Evolutionary conservation across 2,888 invertebrate species (phyloP), one percentile per base, ranked within the genome.

Genomic region (Noctua janthe): DNA sequence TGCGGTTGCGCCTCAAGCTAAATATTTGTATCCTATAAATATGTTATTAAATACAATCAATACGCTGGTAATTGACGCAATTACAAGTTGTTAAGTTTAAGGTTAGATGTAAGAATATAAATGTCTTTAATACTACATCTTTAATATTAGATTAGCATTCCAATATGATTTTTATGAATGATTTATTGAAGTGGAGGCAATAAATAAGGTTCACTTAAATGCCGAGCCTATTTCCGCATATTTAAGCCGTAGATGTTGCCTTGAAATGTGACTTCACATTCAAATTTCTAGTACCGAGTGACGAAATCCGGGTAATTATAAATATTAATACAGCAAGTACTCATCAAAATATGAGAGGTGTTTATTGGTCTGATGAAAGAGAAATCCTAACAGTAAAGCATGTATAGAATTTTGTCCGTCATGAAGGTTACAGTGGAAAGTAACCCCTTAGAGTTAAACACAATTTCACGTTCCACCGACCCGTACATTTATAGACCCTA

Each of bases 11-110:
- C 91, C 90, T 87, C 79, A 82, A 84, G 91, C 89, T 86, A 90
- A 83, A 88, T 87, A 81, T 90, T 91, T 91, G 90, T 85, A 82
- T 81, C 84, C 84, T 87, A 85, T 86, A 89, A 88, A 87, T 87
- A 80, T 85, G 78, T 86, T 87, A 87, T 89, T 88, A 83, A 82
- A 81, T 88, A 87, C 81, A 74, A 83, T 87, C 84, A 79, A 83
- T 85, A 82, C 67, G 67, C 69, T 73, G 49, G 70, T 90, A 84
- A 89, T 87, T 87, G 85, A 75, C 29, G 74, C 77, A 82, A 90
- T 90, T 84, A 90, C 73, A 83, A 64, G 78, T 62, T 79, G 76
- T 84, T 81, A 85, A 76, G 69, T 88, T 86, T 86, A 85, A 88
- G 81, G 74, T 83, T 87, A 81, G 23, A 72, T 74, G 54, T 85